Conservation (phyloP, 2,888 invertebrate genomes). For the Hermaeophaga mercurialis region DNA sequence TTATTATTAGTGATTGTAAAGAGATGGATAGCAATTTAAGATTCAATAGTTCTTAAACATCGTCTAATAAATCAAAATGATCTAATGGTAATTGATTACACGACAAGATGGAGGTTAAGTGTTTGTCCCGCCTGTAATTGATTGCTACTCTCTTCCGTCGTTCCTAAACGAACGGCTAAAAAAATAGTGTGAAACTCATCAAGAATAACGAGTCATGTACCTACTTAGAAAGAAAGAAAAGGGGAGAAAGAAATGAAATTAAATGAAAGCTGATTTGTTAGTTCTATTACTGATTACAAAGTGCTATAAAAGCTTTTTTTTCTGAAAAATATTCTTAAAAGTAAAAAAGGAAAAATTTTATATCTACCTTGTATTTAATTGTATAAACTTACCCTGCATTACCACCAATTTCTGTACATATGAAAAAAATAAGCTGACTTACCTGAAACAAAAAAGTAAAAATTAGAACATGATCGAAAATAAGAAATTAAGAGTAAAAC, state of each 20-base stretch:
- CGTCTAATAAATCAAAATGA: not conserved
- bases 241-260: no score
- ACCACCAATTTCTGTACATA: not conserved
- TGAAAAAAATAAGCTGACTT: not conserved
- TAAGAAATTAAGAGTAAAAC: not conserved
- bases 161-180: not conserved
- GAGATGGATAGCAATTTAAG: no score
- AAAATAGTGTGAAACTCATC: not conserved
- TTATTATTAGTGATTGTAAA: no score
- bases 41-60: no score
- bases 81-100: not conserved
- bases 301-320: no score
- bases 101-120: not conserved
- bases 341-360: no score
- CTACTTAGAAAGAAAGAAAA: no score
- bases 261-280: no score
- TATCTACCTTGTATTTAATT: no score
- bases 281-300: no score
- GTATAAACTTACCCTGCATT: no score
- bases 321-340: no score
- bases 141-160: not conserved
- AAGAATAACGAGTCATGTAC: not conserved
- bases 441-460: conserved; percentile 7
- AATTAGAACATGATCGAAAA: not conserved
- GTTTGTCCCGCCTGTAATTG: not conserved